Evolutionary conservation across 2,888 invertebrate species (phyloP).

Genomic region (Agrotis puta): DNA sequence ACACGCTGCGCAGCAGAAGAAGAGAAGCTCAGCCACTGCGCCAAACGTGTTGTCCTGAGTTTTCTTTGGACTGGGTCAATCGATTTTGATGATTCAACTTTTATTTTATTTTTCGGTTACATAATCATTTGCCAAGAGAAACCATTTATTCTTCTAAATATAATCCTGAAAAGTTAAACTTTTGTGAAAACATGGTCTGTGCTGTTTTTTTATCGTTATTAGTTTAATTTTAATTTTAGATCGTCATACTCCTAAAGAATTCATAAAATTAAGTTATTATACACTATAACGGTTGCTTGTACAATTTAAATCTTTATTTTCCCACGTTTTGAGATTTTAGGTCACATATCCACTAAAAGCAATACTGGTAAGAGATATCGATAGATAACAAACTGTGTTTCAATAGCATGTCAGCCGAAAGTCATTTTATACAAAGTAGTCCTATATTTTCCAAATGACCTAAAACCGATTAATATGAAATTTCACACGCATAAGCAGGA

Average conservation of each 20-base stretch:
- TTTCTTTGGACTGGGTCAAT: no score
- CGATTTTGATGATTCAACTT: no score
- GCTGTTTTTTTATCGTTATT: not conserved
- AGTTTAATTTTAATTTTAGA: slow-evolving; percentile 1
- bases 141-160: slow-evolving; percentile 13
- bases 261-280: slow-evolving; percentile 28
- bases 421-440: no score
- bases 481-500: no score
- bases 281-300: slow-evolving; percentile 15
- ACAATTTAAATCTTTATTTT: slow-evolving; percentile 3
- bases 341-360: not conserved
- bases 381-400: no score
- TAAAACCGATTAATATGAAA: no score
- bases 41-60: no score
- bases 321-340: not conserved
- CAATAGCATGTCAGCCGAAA: no score
- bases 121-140: slow-evolving; percentile 1
- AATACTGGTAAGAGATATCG: not conserved
- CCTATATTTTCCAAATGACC: no score
- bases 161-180: not conserved
- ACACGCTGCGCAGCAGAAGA: no score
- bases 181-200: not conserved
- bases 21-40: no score
- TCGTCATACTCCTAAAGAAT: slow-evolving; percentile 7
- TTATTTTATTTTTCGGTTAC: slow-evolving; percentile 11